phyloP scores from a whole-genome alignment of 1,140 invertebrate species.

The Choristoneura fumiferana region DNA sequence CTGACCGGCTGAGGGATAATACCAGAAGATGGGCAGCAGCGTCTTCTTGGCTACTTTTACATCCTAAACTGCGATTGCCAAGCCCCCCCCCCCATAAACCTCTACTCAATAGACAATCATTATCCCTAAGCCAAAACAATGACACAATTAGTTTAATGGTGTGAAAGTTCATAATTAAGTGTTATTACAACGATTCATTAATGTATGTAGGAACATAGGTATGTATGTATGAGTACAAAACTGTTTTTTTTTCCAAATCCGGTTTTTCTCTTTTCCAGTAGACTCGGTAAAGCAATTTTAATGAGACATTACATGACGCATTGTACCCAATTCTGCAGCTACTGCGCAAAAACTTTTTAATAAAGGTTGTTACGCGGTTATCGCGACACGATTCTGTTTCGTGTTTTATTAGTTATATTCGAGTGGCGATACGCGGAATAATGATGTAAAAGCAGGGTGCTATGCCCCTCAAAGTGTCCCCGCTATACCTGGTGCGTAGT shows the following conservation, averaged over 20 bases:
- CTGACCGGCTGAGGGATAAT: too few species aligned
- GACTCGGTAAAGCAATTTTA: neutral
- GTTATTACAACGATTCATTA: too few species aligned
- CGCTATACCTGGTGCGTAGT: slow-evolving; percentile 1
- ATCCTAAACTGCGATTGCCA: too few species aligned
- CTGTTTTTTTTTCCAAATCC: neutral
- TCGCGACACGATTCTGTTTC: neutral
- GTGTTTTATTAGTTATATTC: neutral
- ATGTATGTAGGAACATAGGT: too few species aligned
- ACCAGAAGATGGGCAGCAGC: too few species aligned
- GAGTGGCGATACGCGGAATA: neutral
- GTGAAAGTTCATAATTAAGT: too few species aligned
- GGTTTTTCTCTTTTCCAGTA: neutral
- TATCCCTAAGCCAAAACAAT: too few species aligned
- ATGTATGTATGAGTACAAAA: too few species aligned
- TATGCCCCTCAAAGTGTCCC: neutral
- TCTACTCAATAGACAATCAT: too few species aligned
- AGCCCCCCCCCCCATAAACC: too few species aligned
- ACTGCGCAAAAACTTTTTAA: slow-evolving; percentile 15
- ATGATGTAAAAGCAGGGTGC: slow-evolving; percentile 3
- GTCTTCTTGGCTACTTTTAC: too few species aligned
- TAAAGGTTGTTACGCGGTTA: slow-evolving; percentile 5
- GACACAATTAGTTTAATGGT: too few species aligned
- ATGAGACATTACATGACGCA: slow-evolving; percentile 2
- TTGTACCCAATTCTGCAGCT: slow-evolving; percentile 4